These are phyloP conservation scores for Aurelia aurita DNA, from an alignment of 30 jellyfish, hydroid and myxozoan species.

Conservation along the genomic window DNA sequence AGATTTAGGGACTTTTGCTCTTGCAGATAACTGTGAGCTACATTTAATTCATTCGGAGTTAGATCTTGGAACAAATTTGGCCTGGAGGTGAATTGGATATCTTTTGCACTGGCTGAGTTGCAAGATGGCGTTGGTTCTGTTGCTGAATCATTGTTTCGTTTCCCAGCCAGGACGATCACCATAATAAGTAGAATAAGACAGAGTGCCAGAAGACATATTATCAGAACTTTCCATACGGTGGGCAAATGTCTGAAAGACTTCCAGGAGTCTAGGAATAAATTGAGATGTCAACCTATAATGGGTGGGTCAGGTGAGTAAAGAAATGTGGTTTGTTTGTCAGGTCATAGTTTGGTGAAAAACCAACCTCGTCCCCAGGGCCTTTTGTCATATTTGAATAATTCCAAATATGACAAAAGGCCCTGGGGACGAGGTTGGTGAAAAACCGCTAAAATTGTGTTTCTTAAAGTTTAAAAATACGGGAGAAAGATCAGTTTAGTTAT, in stretches of 20 bases:
- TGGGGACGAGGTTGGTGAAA: no score
- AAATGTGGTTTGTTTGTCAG: no score
- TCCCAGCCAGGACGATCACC: conserved; percentile 2
- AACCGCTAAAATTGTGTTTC: no score
- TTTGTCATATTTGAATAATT: no score
- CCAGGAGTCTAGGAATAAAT: no score
- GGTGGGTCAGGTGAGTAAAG: no score
- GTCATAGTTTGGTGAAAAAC: no score
- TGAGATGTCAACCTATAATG: no score
- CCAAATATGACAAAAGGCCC: no score
- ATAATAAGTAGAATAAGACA: neutral
- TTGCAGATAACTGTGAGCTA: conserved; percentile 10
- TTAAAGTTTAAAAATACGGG: no score
- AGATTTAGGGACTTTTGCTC: conserved; percentile 23
- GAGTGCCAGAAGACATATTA: neutral
- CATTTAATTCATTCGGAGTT: conserved; percentile 32
- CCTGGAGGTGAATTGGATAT: neutral
- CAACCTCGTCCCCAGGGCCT: no score
- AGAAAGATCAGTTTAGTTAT: no score
- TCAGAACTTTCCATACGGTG: neutral
- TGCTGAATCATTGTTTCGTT: neutral
- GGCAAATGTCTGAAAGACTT: neutral
- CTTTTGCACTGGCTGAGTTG: neutral
- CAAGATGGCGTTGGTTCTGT: neutral
- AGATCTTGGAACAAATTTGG: conserved; percentile 64